phyloP scores from a whole-genome alignment of 2,888 invertebrate genomes.

The Parasteatoda lunata region DNA sequence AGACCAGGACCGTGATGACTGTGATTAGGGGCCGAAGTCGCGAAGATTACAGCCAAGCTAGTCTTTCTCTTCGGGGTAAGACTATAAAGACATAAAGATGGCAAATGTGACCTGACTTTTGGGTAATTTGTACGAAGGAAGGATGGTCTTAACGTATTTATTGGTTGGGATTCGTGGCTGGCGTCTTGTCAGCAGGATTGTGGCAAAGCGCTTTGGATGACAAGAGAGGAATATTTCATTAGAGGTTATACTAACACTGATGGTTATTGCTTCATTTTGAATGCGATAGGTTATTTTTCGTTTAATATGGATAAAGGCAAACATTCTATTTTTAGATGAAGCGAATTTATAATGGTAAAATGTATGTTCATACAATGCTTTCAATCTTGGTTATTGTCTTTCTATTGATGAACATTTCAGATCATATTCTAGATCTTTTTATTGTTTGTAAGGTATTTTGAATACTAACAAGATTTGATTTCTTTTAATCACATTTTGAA shows the following conservation, averaged over 20 bases:
- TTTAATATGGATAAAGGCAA: too few relatives aligned
- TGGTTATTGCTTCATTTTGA: neutral
- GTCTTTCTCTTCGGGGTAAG: neutral
- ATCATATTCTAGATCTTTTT: too few relatives aligned
- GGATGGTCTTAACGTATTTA: neutral
- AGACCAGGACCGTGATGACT: conserved; percentile 42
- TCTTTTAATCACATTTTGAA: too few relatives aligned
- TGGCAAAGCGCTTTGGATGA: neutral
- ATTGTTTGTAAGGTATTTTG: too few relatives aligned
- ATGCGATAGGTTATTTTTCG: too few relatives aligned
- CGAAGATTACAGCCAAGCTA: conserved; percentile 35
- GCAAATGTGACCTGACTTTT: conserved; percentile 6
- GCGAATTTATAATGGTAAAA: too few relatives aligned
- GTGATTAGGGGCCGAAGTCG: conserved; percentile 40
- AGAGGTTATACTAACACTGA: neutral
- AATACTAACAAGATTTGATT: too few relatives aligned
- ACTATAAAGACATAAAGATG: conserved; percentile 13
- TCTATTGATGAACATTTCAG: too few relatives aligned
- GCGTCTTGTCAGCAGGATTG: neutral
- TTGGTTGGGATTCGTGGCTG: neutral
- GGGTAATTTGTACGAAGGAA: neutral
- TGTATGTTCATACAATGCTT: too few relatives aligned
- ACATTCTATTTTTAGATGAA: too few relatives aligned
- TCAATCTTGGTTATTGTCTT: too few relatives aligned
- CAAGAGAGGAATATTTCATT: neutral